A percentile compares a stretch with the other conserved stretches of the same genome.
Conservation (phyloP, 2,888 invertebrate species). For the Eulithis prunata region DNA sequence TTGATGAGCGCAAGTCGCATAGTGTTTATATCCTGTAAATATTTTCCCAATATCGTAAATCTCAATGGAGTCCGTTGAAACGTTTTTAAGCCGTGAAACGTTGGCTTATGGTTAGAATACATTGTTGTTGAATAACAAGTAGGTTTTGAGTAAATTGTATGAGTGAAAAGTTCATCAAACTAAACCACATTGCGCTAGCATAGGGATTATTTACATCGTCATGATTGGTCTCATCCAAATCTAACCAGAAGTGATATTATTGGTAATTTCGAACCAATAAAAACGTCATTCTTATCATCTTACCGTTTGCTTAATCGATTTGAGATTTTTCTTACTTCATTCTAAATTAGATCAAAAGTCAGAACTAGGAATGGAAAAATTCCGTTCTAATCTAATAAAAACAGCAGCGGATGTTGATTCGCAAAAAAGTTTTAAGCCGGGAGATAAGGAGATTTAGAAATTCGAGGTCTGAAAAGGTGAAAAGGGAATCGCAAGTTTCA, state of each 20-base stretch:
- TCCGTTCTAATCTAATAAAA: constrained; percentile 27
- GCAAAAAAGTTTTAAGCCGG: constrained; percentile 39
- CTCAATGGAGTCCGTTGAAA: constrained; percentile 36
- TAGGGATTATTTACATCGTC: too few species aligned
- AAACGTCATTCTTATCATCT: too few species aligned
- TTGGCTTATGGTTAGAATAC: constrained; percentile 20
- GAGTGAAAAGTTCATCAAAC: too few species aligned
- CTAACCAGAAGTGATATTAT: too few species aligned
- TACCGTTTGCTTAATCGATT: too few species aligned
- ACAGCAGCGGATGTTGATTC: constrained; percentile 32
- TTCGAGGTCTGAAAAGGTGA: constrained; percentile 41
- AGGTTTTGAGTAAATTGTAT: neutral
- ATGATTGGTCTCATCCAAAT: too few species aligned
- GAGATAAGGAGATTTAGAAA: constrained; percentile 44
- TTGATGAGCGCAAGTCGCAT: constrained; percentile 33
- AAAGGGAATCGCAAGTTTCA: constrained; percentile 40
- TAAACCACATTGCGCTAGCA: too few species aligned
- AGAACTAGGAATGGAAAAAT: neutral
- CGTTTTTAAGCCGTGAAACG: constrained; percentile 33
- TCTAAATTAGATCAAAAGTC: neutral
- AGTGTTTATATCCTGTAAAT: constrained; percentile 36
- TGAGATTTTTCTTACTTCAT: neutral
- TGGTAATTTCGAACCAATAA: too few species aligned
- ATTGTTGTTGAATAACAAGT: constrained; percentile 6
- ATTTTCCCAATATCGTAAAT: constrained; percentile 38